Evolutionary conservation across 2,888 invertebrate species (phyloP).

Genomic region (Ellobium chinense): DNA sequence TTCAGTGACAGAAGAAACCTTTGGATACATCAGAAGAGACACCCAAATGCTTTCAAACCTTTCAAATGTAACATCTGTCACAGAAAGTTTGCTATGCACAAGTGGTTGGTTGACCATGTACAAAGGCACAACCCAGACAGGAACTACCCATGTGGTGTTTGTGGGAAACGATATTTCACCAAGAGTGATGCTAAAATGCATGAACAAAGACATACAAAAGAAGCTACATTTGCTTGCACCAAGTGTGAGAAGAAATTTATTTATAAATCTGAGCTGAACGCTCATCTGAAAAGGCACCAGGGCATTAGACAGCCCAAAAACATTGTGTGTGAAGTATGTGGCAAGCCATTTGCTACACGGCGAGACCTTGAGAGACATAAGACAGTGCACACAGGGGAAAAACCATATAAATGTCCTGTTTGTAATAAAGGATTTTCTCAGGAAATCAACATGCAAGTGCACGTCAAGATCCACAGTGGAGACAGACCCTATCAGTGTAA

Average conservation of each 20-base stretch:
- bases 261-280: constrained; percentile 14
- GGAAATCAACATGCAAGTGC: constrained; percentile 24
- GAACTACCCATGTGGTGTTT: constrained; percentile 10
- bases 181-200: constrained; percentile 24
- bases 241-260: constrained; percentile 17
- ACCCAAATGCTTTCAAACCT: constrained; percentile 14
- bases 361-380: constrained; percentile 21
- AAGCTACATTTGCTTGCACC: constrained; percentile 12
- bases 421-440: constrained; percentile 28
- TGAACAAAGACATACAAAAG: constrained; percentile 19
- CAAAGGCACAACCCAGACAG: constrained; percentile 12
- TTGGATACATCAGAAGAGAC: constrained; percentile 24
- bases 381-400: constrained; percentile 14
- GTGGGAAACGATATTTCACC: constrained; percentile 20
- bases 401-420: constrained; percentile 18
- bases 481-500: constrained; percentile 14
- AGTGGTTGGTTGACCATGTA: constrained; percentile 15
- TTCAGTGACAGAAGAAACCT: constrained; percentile 20
- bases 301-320: constrained; percentile 11
- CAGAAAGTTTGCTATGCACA: constrained; percentile 10
- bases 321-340: constrained; percentile 21
- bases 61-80: constrained; percentile 13
- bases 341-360: constrained; percentile 9
- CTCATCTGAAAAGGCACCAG: constrained; percentile 21
- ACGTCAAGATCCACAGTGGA: constrained; percentile 14